phyloP scores from a whole-genome alignment of 2,113 vertebrate species.

The Furnarius figulus region DNA sequence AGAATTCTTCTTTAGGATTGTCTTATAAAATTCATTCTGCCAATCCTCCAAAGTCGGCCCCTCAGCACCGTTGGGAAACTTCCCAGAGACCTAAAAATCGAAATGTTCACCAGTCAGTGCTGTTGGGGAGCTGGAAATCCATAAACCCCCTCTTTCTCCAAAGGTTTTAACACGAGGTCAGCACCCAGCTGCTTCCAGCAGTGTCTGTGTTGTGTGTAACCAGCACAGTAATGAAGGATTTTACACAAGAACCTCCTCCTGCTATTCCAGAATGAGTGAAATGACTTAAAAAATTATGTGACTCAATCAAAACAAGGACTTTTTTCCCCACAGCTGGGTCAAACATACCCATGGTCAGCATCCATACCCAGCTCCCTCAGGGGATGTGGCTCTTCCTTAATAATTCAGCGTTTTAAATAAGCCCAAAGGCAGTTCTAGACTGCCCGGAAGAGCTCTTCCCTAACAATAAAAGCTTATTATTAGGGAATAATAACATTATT shows the following conservation, averaged over 20 bases:
- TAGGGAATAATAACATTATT: not conserved
- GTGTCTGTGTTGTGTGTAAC: not conserved
- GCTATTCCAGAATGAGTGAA: not conserved
- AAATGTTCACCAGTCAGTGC: not conserved
- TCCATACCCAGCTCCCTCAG: not conserved
- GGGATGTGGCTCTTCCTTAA: not conserved
- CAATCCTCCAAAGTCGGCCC: not conserved
- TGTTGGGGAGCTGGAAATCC: not conserved
- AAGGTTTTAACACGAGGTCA: too few species aligned
- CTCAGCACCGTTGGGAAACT: not conserved
- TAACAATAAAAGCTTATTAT: not conserved
- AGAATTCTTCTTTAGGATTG: not conserved
- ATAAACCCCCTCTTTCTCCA: not conserved
- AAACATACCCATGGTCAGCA: not conserved
- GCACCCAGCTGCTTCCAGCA: not conserved
- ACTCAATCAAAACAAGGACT: not conserved
- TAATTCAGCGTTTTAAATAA: not conserved
- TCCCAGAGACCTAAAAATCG: conserved; percentile 1
- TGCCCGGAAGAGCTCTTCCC: not conserved
- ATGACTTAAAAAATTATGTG: not conserved
- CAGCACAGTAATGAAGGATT: not conserved
- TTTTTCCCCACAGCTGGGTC: not conserved
- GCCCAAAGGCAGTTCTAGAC: not conserved
- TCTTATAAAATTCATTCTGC: not conserved
- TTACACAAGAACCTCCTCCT: not conserved